Conservation (phyloP, 2,797 vertebrate genomes). For the Cynopterus sphinx region DNA sequence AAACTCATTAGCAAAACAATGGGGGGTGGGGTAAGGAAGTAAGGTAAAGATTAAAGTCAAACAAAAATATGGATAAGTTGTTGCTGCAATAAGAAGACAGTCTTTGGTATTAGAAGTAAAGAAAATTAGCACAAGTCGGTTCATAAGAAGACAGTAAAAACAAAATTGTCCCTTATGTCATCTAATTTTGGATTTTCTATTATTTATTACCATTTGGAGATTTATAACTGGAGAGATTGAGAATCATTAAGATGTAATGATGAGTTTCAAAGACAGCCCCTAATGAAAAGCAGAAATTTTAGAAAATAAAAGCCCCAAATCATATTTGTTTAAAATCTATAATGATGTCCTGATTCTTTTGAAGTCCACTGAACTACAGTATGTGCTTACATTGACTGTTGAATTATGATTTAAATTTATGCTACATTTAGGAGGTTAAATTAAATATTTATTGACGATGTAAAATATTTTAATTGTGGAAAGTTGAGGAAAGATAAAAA, state of each 20-base stretch:
- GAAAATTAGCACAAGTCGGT: slow-evolving; percentile 41
- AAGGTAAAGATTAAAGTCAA: slow-evolving; percentile 62
- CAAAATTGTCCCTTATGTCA: slow-evolving; percentile 60
- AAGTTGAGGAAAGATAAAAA: slow-evolving; percentile 36
- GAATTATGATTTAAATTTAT: slow-evolving; percentile 47
- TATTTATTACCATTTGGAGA: slow-evolving; percentile 61
- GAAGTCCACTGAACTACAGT: slow-evolving; percentile 54
- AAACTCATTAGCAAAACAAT: slow-evolving; percentile 53
- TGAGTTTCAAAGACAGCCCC: slow-evolving; percentile 66
- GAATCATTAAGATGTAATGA: slow-evolving; percentile 67
- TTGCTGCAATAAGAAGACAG: slow-evolving; percentile 26
- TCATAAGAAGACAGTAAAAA: slow-evolving; percentile 51
- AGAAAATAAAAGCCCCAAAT: slow-evolving; percentile 51
- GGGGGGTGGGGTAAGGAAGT: not conserved
- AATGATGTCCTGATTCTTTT: slow-evolving; percentile 61
- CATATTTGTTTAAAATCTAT: slow-evolving; percentile 63
- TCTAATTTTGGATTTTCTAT: slow-evolving; percentile 62
- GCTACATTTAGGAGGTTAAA: slow-evolving; percentile 40
- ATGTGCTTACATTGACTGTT: not conserved
- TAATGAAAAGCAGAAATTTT: slow-evolving; percentile 77
- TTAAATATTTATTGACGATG: slow-evolving; percentile 36
- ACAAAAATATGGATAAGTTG: slow-evolving; percentile 44
- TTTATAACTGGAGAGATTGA: slow-evolving; percentile 60
- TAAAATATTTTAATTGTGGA: not conserved
- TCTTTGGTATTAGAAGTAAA: slow-evolving; percentile 48